Evolutionary conservation across 2,113 vertebrate species (phyloP).

Genomic region (Rattus norvegicus): DNA sequence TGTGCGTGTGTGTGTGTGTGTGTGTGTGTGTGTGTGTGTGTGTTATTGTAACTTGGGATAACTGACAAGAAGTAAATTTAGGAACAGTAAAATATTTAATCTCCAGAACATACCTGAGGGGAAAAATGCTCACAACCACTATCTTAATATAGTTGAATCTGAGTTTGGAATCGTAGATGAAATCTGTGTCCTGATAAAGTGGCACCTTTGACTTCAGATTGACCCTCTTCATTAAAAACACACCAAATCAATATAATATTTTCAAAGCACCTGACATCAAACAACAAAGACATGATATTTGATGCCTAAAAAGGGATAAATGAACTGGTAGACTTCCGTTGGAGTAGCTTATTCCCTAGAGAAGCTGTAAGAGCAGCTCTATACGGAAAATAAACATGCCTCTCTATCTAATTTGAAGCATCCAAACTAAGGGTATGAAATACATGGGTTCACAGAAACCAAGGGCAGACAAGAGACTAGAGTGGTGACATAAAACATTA

Average conservation of each 20-base stretch:
- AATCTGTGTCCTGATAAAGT: not conserved
- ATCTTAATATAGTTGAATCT: not conserved
- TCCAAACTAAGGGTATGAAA: not conserved
- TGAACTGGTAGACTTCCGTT: not conserved
- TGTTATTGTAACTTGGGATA: not conserved
- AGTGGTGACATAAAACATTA: not conserved
- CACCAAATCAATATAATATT: not conserved
- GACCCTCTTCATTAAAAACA: not conserved
- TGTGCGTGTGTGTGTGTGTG: no score
- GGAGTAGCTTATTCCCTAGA: not conserved
- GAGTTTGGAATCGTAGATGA: not conserved
- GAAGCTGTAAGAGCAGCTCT: not conserved
- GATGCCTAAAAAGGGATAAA: not conserved
- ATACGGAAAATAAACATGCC: not conserved
- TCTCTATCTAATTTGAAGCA: not conserved
- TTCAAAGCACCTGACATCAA: not conserved
- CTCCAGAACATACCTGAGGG: not conserved
- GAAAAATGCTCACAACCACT: not conserved
- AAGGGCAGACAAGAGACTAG: not conserved
- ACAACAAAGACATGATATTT: not conserved
- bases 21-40: not conserved
- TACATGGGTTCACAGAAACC: not conserved
- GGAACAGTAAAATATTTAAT: not conserved
- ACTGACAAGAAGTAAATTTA: not conserved
- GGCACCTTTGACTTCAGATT: not conserved